phyloP scores from a whole-genome alignment of 2,113 vertebrate genomes.

The Mastomys natalensis region DNA sequence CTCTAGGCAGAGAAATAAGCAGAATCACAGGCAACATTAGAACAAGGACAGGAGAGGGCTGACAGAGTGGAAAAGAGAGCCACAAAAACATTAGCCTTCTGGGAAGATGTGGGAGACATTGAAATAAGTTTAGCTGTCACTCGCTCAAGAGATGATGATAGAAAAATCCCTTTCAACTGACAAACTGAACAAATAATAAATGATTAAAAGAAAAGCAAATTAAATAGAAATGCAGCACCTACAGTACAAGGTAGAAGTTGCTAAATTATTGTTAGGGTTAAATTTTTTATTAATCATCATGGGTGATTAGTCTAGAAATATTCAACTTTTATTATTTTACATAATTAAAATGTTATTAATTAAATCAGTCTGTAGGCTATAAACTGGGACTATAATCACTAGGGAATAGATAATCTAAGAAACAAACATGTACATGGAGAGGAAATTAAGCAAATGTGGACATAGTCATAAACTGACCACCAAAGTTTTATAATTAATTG shows the following conservation, averaged over 20 bases:
- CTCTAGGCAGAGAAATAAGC: not conserved
- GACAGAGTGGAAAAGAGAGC: not conserved
- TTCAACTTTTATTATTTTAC: not conserved
- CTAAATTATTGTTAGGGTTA: not conserved
- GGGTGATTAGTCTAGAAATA: conserved; percentile 4
- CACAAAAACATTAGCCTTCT: not conserved
- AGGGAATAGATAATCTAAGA: not conserved
- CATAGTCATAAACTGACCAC: not conserved
- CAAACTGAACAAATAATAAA: not conserved
- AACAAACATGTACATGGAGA: not conserved
- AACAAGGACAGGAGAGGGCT: not conserved
- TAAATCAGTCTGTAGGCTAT: not conserved
- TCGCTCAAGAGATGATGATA: too few species aligned
- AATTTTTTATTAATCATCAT: not conserved
- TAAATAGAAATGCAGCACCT: not conserved
- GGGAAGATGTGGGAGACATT: not conserved
- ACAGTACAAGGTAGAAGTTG: not conserved
- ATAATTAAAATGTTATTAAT: not conserved
- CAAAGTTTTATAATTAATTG: not conserved
- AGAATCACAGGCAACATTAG: not conserved
- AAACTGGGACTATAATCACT: not conserved
- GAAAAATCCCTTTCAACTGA: conserved; percentile 18
- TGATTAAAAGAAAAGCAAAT: conserved; percentile 25
- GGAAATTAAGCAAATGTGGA: not conserved
- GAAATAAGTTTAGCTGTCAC: conserved; percentile 22